Base-by-base conservation (phyloP, 2,888 invertebrate species). In the Drosophila cracens region DNA sequence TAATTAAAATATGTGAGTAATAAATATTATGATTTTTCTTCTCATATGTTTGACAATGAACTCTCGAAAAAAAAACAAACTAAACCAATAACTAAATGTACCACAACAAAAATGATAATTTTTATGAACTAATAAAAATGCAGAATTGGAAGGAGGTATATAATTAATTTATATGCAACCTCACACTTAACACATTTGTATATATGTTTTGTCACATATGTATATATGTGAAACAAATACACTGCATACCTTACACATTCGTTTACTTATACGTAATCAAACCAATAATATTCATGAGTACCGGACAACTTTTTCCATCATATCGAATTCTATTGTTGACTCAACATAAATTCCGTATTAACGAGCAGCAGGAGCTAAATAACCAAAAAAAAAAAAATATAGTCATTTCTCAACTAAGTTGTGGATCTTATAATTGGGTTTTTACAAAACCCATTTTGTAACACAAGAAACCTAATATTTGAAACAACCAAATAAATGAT, bases 81-180 rank as follows among this genome's bases (percentile, higher is more conserved):
- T 65, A 52, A 71, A 67, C 67, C 71, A 64, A 72, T 59, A 59
- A 61, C 49, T 62, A 59, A 72, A 76, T 69, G 69, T 76, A 72
- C 67, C 38, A 77, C 70, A 70, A 68, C 71, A 75, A 65, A 81
- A 70, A 70, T 67, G 46, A 62, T 72, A 34, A 71, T 61, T 76
- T 46, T 54, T 52, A 49, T 72, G 51, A 64, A 81, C 62, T 52
- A 56, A 64, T 57, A 63, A 64, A 76, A 79, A 87, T 83, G 92
- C 92, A 92, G 92, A 92, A 92, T 91, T 92, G 92, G 92, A 92
- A 92, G 91, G 92, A 92, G 92, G 92, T 92, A 92, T 91, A 91
- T 91, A 87, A 87, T 82, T 69, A 64, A 82, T 76, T 87, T 85
- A 86, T 87, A 86, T 83, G 87, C 83, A 90, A 84, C 79, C 82